A percentile compares a stretch with the other conserved stretches of the same genome.
Evolutionary conservation across 2,888 invertebrate species (phyloP).

Genomic region (Campaea margaritaria): DNA sequence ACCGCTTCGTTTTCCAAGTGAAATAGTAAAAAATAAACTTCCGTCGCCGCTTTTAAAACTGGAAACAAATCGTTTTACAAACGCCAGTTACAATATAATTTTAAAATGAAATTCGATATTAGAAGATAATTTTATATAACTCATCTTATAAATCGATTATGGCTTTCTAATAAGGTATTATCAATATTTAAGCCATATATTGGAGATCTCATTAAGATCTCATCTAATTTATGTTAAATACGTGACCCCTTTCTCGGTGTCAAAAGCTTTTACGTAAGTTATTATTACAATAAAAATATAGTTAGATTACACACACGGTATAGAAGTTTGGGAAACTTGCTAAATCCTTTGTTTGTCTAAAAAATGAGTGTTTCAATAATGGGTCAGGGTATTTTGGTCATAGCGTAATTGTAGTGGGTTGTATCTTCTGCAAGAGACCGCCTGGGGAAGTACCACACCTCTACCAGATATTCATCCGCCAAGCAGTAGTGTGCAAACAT

Average conservation of each 20-base stretch:
- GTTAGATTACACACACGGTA: constrained; percentile 6
- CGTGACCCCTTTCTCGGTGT: constrained; percentile 50
- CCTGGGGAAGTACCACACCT: no score
- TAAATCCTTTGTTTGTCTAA: no score
- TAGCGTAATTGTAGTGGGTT: not conserved
- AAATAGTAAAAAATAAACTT: no score
- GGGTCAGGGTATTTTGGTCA: no score
- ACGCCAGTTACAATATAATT: not conserved
- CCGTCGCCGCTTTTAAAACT: no score
- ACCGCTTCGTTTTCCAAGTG: not conserved
- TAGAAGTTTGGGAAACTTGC: constrained; percentile 3
- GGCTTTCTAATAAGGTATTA: constrained; percentile 36
- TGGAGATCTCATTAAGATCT: constrained; percentile 59
- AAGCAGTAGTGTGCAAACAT: no score
- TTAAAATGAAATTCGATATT: not conserved
- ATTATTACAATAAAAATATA: constrained; percentile 10
- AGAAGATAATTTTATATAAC: constrained; percentile 15
- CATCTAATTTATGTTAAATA: constrained; percentile 54
- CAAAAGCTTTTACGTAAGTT: constrained; percentile 22
- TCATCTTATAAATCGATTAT: constrained; percentile 21
- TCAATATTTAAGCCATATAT: constrained; percentile 40
- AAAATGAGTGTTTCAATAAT: no score
- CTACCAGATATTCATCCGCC: no score
- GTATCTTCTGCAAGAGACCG: no score
- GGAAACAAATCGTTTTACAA: not conserved